phyloP scores from a whole-genome alignment of 2,113 vertebrate species.

The Corynorhinus townsendii region DNA sequence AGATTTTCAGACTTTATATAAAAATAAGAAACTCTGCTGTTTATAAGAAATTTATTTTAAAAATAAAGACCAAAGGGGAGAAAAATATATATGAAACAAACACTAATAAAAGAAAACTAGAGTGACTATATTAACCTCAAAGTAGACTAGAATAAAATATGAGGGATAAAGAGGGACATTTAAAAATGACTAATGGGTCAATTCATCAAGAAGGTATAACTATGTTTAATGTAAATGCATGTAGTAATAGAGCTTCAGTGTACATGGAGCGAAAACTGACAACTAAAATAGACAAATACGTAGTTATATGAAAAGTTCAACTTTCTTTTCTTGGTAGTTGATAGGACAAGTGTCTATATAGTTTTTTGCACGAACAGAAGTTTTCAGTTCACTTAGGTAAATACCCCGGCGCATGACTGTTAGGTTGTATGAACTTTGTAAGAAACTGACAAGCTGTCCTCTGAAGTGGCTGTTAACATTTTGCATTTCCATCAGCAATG shows the following conservation, averaged over 20 bases:
- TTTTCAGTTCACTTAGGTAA: constrained; percentile 19
- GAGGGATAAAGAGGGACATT: neutral
- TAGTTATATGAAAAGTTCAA: neutral
- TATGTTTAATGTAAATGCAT: neutral
- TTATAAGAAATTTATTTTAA: neutral
- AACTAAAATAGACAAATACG: neutral
- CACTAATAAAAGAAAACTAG: neutral
- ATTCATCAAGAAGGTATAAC: neutral
- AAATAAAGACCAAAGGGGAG: neutral
- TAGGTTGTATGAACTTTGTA: neutral
- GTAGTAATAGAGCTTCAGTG: neutral
- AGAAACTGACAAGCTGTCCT: neutral
- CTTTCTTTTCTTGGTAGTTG: neutral
- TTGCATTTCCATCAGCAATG: neutral
- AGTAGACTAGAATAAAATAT: neutral
- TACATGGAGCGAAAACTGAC: neutral
- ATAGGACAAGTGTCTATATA: neutral
- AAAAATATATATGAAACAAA: neutral
- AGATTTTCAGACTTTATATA: neutral
- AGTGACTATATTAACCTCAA: neutral
- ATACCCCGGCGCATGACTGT: neutral
- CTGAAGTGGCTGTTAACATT: neutral
- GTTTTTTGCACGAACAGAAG: neutral
- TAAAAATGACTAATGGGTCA: neutral
- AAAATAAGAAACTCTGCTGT: neutral